Evolutionary conservation across 2,797 vertebrate genomes (phyloP).

Genomic region (Bufotes viridis): DNA sequence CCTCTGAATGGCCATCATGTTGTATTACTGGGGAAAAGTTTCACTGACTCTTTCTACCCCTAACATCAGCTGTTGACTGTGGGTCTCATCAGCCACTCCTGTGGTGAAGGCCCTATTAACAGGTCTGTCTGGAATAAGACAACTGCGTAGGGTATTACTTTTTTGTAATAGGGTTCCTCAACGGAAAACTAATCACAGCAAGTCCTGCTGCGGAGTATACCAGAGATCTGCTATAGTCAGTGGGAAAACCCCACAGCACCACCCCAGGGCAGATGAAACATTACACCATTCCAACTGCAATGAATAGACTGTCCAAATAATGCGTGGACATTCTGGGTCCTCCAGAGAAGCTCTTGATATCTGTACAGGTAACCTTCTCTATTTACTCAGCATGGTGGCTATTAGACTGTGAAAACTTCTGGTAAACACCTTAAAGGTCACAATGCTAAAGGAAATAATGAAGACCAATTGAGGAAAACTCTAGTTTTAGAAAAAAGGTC

Average conservation of each 20-base stretch:
- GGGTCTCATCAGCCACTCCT: too few species aligned
- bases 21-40: too few species aligned
- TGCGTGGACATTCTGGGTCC: not conserved
- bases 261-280: not conserved
- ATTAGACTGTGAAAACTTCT: constrained; percentile 2
- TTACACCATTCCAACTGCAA: not conserved
- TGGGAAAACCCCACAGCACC: not conserved
- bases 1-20: too few species aligned
- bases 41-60: too few species aligned
- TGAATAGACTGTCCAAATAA: not conserved
- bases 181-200: not conserved
- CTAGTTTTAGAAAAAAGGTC: not conserved
- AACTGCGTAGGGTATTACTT: too few species aligned
- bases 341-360: not conserved
- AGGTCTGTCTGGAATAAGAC: too few species aligned
- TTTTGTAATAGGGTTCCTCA: not conserved
- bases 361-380: not conserved
- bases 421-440: constrained; percentile 20
- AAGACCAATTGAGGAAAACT: constrained; percentile 22
- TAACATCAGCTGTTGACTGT: too few species aligned
- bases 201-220: not conserved
- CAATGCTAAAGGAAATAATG: constrained; percentile 17
- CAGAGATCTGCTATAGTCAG: not conserved
- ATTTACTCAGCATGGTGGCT: not conserved
- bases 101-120: too few species aligned